Evolutionary conservation across 2,113 vertebrate genomes (phyloP).

Genomic region (Macroglossus sobrinus): DNA sequence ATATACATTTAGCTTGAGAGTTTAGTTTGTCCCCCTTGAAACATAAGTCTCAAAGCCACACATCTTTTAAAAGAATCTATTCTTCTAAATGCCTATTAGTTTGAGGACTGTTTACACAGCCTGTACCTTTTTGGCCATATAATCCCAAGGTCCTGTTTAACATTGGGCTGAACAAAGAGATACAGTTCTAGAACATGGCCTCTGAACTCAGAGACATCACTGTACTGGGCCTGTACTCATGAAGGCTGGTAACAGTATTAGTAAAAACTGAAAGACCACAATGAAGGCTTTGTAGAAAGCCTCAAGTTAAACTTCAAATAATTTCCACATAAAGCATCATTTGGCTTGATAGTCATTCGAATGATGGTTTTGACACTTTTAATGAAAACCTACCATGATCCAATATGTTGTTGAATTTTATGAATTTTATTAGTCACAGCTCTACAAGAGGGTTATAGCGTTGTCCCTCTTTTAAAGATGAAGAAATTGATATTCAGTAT

Average conservation of each 20-base stretch:
- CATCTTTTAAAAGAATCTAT: not conserved
- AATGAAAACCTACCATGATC: not conserved
- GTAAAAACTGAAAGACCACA: not conserved
- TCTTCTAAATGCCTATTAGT: not conserved
- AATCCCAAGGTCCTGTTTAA: not conserved
- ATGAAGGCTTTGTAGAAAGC: not conserved
- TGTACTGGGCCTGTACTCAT: not conserved
- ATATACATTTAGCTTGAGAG: not conserved
- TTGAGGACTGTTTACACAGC: not conserved
- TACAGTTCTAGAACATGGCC: not conserved
- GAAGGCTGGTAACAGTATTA: not conserved
- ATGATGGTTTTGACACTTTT: not conserved
- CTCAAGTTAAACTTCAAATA: not conserved
- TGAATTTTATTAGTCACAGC: not conserved
- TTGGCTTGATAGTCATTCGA: not conserved
- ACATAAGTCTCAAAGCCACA: not conserved
- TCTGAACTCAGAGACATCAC: not conserved
- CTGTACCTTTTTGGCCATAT: not conserved
- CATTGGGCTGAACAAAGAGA: not conserved
- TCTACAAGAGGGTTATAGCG: not conserved
- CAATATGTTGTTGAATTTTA: not conserved
- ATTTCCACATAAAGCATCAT: not conserved
- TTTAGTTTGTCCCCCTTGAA: not conserved
- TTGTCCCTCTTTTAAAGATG: not conserved
- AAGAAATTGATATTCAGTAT: not conserved